Evolutionary conservation across 2,797 vertebrate species (phyloP), one percentile per base, ranked within the genome.

Genomic region (Ficedula albicollis): DNA sequence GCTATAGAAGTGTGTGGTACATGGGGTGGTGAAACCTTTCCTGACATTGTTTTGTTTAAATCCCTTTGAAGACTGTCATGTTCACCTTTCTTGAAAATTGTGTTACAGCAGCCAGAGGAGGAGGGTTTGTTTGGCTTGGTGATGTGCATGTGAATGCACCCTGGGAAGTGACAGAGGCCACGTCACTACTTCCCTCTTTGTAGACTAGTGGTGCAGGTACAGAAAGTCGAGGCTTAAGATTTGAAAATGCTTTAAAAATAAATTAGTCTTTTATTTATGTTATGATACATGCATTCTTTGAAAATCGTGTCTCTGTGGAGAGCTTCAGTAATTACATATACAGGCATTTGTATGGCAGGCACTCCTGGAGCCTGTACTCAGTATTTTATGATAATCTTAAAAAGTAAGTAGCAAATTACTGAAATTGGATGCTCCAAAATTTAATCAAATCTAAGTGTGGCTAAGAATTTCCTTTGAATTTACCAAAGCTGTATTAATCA

Each of bases 31-130:
- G 43, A 92, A 87, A 68, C 78, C 77, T 91, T 93, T 80, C 46
- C 69, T 94, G 89, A 34, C 62, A 63, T 68, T 85, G 73, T 93
- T 96, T 94, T 96, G 75, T 49, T 96, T 90, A 91, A 93, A 88
- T 91, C 43, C 48, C 34, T 95, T 96, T 94, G 95, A 96, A 96
- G 67, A 25, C 11, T 89, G 76, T 84, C 32, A 7, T 56, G 55
- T 88, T 95, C 73, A 41, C 82, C 83, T 87, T 87, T 84, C 60
- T 72, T 81, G 87, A 90, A 94, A 93, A 90, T 60, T 87, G 60
- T 58, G 80, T 72, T 96, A 10, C 51, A 49, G 51, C 38, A 36
- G 19, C 56, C 52, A 21, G 55, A 46, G 52, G 44, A 89, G 80
- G 39, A 52, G 52, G 34, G 23, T n/a, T 92, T 49, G 51, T 79